Evolutionary conservation across 1,140 invertebrate species (phyloP), one percentile per base, ranked within the genome.

Genomic region (Drosophila arawakana): DNA sequence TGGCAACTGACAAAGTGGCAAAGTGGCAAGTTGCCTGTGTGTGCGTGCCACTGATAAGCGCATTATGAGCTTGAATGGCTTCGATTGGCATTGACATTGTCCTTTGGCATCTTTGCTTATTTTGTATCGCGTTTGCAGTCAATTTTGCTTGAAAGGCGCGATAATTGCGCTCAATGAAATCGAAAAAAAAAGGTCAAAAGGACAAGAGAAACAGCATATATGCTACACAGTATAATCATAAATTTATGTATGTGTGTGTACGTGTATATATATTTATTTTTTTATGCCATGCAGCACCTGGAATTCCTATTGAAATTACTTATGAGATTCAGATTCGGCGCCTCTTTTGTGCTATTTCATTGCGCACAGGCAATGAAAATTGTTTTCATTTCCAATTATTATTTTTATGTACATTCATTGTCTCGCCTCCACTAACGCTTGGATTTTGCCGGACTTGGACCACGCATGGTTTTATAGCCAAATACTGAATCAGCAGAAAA

Each of bases 301-400:
- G 9, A 43, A 9, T 21, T 52, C 39, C 46, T 62, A 66, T 70
- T 76, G 63, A 65, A 72, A 65, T 79, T 58, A 68, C 13, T 49
- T 11, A n/a, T 10, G 11, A 7, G 13, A 10, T 30, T 6, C 8
- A 9, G 11, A 25, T 46, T 7, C 9, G 13, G 18, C 7, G 34
- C 30, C 25, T 13, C 39, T 63, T 76, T 86, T 80, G 44, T 84
- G 80, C 85, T 74, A 57, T 75, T 63, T 89, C 84, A 89, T 80
- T 65, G 73, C 57, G 58, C 50, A 58, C n/a, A 60, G 59, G 63
- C 71, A 71, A 84, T 88, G 80, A 88, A 89, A 88, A 89, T 80
- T 88, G 83, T 83, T 89, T 89, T 83, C 80, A 88, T 83, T 83
- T 83, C 84, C 83, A 88, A 88, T 88, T 89, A 88, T 89, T 89